These are phyloP conservation scores for Crematogaster levior DNA, from an alignment of 2,888 invertebrate genomes.

Conservation along the genomic window DNA sequence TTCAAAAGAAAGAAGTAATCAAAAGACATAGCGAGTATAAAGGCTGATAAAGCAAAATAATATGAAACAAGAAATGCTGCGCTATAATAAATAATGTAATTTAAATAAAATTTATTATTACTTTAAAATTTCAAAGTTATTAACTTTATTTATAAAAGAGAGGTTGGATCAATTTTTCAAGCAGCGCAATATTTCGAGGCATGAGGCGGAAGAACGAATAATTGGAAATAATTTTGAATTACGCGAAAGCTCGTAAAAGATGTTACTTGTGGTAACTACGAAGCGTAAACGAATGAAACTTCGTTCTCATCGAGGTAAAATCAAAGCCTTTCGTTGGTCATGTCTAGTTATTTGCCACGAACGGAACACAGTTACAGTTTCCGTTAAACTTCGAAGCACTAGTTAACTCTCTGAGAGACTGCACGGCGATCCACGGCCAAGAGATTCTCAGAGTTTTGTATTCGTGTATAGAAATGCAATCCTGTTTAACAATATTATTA, in stretches of 20 bases:
- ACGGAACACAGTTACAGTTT: constrained; percentile 16
- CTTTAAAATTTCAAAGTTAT: neutral
- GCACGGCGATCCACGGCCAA: neutral
- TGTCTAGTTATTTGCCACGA: constrained; percentile 11
- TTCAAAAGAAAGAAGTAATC: neutral
- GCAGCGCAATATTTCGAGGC: neutral
- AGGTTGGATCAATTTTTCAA: constrained; percentile 1
- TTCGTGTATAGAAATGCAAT: neutral
- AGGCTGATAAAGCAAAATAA: neutral
- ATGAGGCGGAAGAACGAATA: neutral
- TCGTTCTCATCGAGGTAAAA: neutral
- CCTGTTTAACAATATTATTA: neutral
- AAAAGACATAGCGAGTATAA: neutral
- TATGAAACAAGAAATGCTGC: neutral
- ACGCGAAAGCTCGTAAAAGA: neutral
- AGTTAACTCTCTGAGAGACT: constrained; percentile 15
- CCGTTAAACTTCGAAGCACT: constrained; percentile 30
- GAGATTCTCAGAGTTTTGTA: neutral
- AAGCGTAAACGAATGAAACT: constrained; percentile 24
- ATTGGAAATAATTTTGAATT: constrained; percentile 29
- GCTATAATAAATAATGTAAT: neutral
- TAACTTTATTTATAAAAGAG: neutral
- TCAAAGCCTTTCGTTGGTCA: constrained; percentile 26
- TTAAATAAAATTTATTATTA: neutral
- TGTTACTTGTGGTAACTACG: constrained; percentile 12